These are phyloP conservation scores for Papilio demoleus DNA, from an alignment of 2,888 invertebrate genomes.

Conservation along the genomic window DNA sequence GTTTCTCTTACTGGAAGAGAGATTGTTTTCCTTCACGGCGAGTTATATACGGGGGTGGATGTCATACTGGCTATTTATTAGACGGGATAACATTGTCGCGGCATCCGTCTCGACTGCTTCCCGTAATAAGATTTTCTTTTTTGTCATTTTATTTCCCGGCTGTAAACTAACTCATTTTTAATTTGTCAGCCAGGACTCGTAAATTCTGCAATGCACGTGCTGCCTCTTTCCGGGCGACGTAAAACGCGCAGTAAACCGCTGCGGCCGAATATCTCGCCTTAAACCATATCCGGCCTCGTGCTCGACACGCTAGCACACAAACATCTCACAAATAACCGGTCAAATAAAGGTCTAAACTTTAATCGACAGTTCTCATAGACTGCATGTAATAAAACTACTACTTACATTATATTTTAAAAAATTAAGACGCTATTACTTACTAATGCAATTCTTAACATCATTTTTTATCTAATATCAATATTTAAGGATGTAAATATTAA, in stretches of 20 bases:
- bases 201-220: conserved; percentile 71
- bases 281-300: conserved; percentile 50
- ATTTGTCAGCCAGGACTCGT: conserved; percentile 75
- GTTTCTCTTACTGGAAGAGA: conserved; percentile 68
- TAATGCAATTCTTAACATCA: background rate
- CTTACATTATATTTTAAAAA: background rate
- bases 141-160: conserved; percentile 74
- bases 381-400: background rate
- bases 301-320: conserved; percentile 44
- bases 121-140: conserved; percentile 73
- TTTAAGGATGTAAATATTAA: conserved; percentile 24
- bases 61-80: conserved; percentile 79
- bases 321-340: conserved; percentile 42
- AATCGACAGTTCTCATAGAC: background rate
- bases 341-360: background rate
- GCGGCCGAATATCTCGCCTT: conserved; percentile 55
- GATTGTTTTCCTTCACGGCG: conserved; percentile 72
- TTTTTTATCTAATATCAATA: conserved; percentile 7
- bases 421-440: background rate
- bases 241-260: conserved; percentile 65
- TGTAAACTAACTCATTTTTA: conserved; percentile 81
- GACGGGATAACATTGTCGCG: conserved; percentile 77
- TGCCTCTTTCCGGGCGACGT: conserved; percentile 58
- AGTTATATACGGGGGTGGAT: conserved; percentile 64
- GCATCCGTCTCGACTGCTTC: conserved; percentile 59